Evolutionary conservation across 2,888 invertebrate genomes (phyloP).

Genomic region (Scaptodrosophila latifasciaeformis): DNA sequence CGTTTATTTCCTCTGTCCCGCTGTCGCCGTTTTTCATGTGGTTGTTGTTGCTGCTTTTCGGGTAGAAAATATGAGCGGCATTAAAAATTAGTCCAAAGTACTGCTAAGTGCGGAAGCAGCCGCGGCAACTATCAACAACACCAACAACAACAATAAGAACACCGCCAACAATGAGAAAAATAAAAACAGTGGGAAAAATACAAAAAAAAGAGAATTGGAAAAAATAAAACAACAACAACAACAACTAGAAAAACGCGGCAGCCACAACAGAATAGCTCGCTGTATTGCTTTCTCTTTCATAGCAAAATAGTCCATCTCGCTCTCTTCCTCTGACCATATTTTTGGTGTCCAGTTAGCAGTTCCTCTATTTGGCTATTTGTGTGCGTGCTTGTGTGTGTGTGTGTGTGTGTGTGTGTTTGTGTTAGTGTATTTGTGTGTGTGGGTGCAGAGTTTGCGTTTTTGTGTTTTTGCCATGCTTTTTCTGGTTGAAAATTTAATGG

Average conservation of each 20-base stretch:
- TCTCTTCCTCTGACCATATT: conserved; percentile 43
- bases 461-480: conserved; percentile 8
- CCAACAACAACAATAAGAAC: neutral
- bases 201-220: too few relatives aligned
- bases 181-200: too few relatives aligned
- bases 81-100: conserved; percentile 62
- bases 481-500: conserved; percentile 54
- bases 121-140: conserved; percentile 35
- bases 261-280: conserved; percentile 1
- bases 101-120: conserved; percentile 55
- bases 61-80: conserved; percentile 50
- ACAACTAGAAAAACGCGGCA: neutral
- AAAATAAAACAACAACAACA: neutral
- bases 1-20: too few relatives aligned
- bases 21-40: too few relatives aligned
- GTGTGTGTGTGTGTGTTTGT: conserved; percentile 14
- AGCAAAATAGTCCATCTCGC: neutral
- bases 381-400: neutral
- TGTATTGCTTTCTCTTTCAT: conserved; percentile 10
- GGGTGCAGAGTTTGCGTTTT: conserved; percentile 16
- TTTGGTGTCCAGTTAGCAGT: conserved; percentile 55
- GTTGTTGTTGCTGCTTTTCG: neutral
- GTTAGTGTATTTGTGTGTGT: conserved; percentile 10
- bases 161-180: neutral
- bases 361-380: neutral